Evolutionary conservation across 2,888 invertebrate species (phyloP).

Genomic region (Adineta ricciae): DNA sequence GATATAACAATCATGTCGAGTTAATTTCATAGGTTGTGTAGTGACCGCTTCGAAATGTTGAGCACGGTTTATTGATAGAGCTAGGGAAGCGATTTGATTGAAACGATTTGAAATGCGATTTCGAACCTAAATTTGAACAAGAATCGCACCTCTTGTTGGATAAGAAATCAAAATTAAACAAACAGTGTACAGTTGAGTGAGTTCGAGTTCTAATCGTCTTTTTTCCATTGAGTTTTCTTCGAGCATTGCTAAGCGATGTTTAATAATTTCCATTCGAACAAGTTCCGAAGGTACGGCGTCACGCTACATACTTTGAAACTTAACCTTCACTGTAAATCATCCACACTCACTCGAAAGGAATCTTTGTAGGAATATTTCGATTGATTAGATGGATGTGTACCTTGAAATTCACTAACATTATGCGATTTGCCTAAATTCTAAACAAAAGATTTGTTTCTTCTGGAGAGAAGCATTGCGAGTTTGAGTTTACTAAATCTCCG

Average conservation of each 20-base stretch:
- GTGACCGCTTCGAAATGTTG: not conserved
- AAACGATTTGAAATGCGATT: slow-evolving; percentile 11
- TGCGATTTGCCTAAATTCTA: slow-evolving; percentile 17
- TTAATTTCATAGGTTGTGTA: slow-evolving; percentile 18
- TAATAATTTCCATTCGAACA: slow-evolving; percentile 32
- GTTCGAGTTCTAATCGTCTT: not conserved
- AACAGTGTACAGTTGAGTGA: not conserved
- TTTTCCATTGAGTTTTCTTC: not conserved
- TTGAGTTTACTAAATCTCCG: slow-evolving; percentile 51
- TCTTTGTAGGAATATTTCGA: not conserved
- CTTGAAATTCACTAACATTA: slow-evolving; percentile 30
- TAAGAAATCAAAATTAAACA: not conserved
- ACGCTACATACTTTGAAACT: slow-evolving; percentile 21
- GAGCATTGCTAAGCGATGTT: slow-evolving; percentile 23
- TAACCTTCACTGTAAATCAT: too few relatives aligned
- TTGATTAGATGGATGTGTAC: not conserved
- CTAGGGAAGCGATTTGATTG: not conserved
- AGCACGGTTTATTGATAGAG: not conserved
- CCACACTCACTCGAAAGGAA: not conserved
- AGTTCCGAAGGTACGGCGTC: slow-evolving; percentile 34
- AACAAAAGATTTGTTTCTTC: not conserved
- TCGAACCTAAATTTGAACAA: not conserved
- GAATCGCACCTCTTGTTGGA: not conserved
- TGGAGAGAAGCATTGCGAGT: not conserved
- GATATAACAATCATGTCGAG: slow-evolving; percentile 29